Conservation (phyloP, 2,113 vertebrate species). For the Lepisosteus osseus region DNA sequence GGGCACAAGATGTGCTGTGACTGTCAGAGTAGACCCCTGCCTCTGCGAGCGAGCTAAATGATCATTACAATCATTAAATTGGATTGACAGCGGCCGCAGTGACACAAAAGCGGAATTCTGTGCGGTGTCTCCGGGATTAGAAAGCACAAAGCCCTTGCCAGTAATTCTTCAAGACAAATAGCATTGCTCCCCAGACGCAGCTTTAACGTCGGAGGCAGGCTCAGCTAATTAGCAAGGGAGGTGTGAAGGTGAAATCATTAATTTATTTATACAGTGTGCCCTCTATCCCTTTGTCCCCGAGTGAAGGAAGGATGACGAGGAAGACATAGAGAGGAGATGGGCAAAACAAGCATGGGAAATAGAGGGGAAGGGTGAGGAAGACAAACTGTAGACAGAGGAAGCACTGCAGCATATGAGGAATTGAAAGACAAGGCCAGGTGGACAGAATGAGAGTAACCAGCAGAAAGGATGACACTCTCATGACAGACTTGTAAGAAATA, state of each 20-base stretch:
- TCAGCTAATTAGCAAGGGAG: slow-evolving; percentile 68
- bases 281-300: slow-evolving; percentile 39
- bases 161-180: slow-evolving; percentile 72
- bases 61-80: slow-evolving; percentile 56
- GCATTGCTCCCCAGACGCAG: slow-evolving; percentile 50
- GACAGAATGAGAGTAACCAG: background rate
- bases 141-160: slow-evolving; percentile 45
- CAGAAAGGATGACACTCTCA: background rate
- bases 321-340: slow-evolving; percentile 13
- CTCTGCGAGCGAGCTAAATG: slow-evolving; percentile 33
- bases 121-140: slow-evolving; percentile 54
- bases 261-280: slow-evolving; percentile 56
- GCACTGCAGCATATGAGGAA: no score
- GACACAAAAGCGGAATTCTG: slow-evolving; percentile 44
- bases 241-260: slow-evolving; percentile 69
- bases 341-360: slow-evolving; percentile 1
- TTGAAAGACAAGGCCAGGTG: background rate
- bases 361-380: no score
- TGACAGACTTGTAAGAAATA: background rate
- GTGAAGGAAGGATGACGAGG: slow-evolving; percentile 3
- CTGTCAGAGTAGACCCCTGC: slow-evolving; percentile 22
- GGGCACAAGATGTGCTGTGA: background rate
- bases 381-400: no score
- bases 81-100: slow-evolving; percentile 46
- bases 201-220: slow-evolving; percentile 58